phyloP scores from a whole-genome alignment of 2,113 vertebrate species.

The Myiozetetes cayanensis region DNA sequence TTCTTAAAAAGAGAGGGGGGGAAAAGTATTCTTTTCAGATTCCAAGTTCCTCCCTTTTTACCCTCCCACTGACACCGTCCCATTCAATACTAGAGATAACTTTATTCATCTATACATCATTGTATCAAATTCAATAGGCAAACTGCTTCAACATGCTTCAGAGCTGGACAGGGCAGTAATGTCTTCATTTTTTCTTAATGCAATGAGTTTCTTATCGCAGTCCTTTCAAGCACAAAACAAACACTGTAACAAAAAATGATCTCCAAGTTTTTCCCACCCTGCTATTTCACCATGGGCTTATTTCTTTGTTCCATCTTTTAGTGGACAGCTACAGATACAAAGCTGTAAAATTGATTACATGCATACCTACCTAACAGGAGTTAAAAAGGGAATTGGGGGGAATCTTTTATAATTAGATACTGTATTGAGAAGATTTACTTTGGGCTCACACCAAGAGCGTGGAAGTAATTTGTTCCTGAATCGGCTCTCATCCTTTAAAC shows the following conservation, averaged over 20 bases:
- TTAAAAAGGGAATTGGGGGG: not conserved
- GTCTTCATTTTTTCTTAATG: slow-evolving; percentile 84
- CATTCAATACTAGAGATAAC: slow-evolving; percentile 96
- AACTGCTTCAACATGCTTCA: slow-evolving; percentile 86
- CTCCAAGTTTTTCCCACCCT: slow-evolving; percentile 58
- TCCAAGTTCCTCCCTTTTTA: slow-evolving; percentile 85
- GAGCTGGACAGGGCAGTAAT: slow-evolving; percentile 85
- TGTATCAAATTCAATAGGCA: slow-evolving; percentile 97
- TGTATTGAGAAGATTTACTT: not conserved
- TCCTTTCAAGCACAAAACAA: slow-evolving; percentile 71
- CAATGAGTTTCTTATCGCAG: slow-evolving; percentile 65
- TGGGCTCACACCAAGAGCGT: not conserved
- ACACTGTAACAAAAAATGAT: slow-evolving; percentile 66
- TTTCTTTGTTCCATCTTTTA: slow-evolving; percentile 34
- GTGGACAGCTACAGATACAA: not conserved
- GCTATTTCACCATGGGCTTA: not conserved
- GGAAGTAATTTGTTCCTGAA: slow-evolving; percentile 2
- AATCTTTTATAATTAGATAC: slow-evolving; percentile 12
- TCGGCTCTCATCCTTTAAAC: not conserved
- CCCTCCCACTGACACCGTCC: slow-evolving; percentile 96
- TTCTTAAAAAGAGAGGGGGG: slow-evolving; percentile 77
- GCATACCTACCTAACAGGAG: not conserved
- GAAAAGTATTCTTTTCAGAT: slow-evolving; percentile 87
- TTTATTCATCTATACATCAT: slow-evolving; percentile 99
- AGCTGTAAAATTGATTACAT: slow-evolving; percentile 31